Base-by-base conservation (phyloP, 1,140 invertebrate species). In the Episyrphus balteatus region DNA sequence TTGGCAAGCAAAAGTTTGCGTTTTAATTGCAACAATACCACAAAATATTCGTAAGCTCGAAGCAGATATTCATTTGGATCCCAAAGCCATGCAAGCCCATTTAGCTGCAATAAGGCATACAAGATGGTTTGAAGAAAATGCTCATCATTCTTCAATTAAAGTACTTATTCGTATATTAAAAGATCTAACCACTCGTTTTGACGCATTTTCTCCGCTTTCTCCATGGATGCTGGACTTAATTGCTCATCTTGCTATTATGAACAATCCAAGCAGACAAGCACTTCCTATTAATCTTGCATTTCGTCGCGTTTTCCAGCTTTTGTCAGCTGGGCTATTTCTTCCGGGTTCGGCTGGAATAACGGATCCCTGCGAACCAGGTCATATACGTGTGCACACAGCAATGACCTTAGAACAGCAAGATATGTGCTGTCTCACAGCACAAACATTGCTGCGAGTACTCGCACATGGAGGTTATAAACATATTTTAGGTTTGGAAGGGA, bases 101-200 rank as follows among this genome's bases (percentile, higher is more conserved):
- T 72, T 97, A 53, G 88, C 91, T 2, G 92, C 92, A 1, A 94
- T 98, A 39, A 74, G 93, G 47, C 94, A 98, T 69, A 88, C 88
- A 32, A 80, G 92, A 5, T 98, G 95, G 94, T 98, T 98, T 70
- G 95, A 99, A 67, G 94, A 98, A 72, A 96, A 96, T 70, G 93
- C 92, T 7, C 92, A 92, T 66, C 92, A 98, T 70, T 95, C 94
- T 5, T 92, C 91, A 30, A 93, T 98, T 42, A 98, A 97, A 76
- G 75, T 77, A 12, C 70, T 99, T 1, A 95, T 98, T 53, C 78
- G 95, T 12, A 75, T 98, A 15, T 70, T 98, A 2, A 81, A 91
- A 55, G 94, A 98, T 72, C 75, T 99, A 51, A 81, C 86, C 55
- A 82, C 79, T 39, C 77, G 94, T 45, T 96, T 93, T 71, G 80